Evolutionary conservation across 1,140 invertebrate genomes (phyloP), one percentile per base, ranked within the genome.

Genomic region (Physella acuta): DNA sequence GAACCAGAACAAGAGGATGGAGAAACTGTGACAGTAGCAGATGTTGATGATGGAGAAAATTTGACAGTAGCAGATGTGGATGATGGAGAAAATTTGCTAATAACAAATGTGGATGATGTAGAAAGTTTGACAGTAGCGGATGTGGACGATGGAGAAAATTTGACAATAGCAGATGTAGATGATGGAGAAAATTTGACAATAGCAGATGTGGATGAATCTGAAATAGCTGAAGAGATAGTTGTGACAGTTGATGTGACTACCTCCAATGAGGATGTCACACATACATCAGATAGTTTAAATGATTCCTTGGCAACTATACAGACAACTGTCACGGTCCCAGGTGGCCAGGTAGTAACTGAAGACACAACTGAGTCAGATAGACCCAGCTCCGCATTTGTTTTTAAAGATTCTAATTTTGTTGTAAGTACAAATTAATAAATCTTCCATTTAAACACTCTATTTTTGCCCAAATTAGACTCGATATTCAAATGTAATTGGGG

Each of bases 331-430:
- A 36, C 60, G 26, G 28, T 26, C 1, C 56, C 14, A 51, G 68
- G 62, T 31, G 61, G 51, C n/a, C 64, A 51, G 58, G 17, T 44
- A 26, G 1, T 24, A 39, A 26, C 69, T 36, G 56, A 58, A 24
- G 66, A 56, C 4, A 66, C 61, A 0, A 74, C 76, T 37, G 79
- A 83, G 1, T 33, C 36, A 17, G 61, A 39, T 17, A 59, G 66
- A 17, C 60, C 60, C 31, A 51, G 49, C 24, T 53, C 71, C 24
- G 36, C 74, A 61, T 75, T 74, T 52, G 62, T 79, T 33, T 85
- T 85, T 68, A 84, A 85, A 74, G 79, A 84, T 72, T 75, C 78
- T n/a, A 80, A 74, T 51, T 85, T 83, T 76, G 78, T 84, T 71
- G 82, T 85, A 76, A 73, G 72, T 63, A n/a, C n/a, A n/a, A n/a